These are phyloP conservation scores for Anarrhichthys ocellatus DNA, from an alignment of 2,113 vertebrate genomes.

Conservation along the genomic window DNA sequence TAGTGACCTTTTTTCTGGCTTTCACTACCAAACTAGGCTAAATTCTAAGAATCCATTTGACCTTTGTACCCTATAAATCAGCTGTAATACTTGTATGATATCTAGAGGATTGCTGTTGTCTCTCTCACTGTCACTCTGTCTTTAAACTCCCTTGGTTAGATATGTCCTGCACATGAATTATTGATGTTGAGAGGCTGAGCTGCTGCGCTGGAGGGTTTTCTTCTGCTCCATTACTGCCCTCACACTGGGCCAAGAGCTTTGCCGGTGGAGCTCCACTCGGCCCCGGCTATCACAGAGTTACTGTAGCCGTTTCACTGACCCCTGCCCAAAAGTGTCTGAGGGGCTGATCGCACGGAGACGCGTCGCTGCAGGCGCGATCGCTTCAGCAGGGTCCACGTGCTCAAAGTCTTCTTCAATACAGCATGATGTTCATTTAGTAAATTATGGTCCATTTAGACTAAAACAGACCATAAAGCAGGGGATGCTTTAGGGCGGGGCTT, in stretches of 20 bases:
- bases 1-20: neutral
- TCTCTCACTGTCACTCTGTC: neutral
- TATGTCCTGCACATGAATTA: slow-evolving; percentile 54
- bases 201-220: slow-evolving; percentile 28
- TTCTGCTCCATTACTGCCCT: slow-evolving; percentile 67
- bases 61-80: neutral
- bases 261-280: slow-evolving; percentile 30
- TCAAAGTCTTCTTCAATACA: no score
- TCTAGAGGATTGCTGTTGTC: neutral
- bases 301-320: neutral
- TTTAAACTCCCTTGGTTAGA: slow-evolving; percentile 30
- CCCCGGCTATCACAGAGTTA: slow-evolving; percentile 3
- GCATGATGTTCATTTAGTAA: no score
- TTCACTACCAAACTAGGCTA: no score
- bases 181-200: slow-evolving; percentile 63
- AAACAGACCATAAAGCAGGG: no score
- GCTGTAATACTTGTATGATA: neutral
- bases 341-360: neutral
- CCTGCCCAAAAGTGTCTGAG: no score
- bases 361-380: no score
- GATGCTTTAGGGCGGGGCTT: no score
- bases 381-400: no score
- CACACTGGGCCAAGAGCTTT: slow-evolving; percentile 28
- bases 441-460: no score
- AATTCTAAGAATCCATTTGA: neutral